These are phyloP conservation scores for Stratiomys singularior DNA, from an alignment of 2,888 invertebrate genomes.

Conservation along the genomic window DNA sequence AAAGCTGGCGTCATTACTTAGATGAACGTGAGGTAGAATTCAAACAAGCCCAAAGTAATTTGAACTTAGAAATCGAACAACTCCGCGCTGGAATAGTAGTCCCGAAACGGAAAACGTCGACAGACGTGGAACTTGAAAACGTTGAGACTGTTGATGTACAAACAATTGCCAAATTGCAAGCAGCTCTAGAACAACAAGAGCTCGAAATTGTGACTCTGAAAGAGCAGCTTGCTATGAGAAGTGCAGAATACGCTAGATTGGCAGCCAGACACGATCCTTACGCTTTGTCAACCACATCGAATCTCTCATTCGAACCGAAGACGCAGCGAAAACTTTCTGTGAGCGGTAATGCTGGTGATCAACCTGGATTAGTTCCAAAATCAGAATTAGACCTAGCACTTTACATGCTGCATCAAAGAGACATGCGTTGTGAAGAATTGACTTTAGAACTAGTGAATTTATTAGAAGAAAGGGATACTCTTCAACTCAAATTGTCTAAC, in stretches of 20 bases:
- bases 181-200: slow-evolving; percentile 75
- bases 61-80: slow-evolving; percentile 67
- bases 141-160: slow-evolving; percentile 58
- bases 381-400: slow-evolving; percentile 82
- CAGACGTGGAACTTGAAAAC: slow-evolving; percentile 49
- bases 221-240: slow-evolving; percentile 72
- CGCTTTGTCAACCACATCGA: slow-evolving; percentile 53
- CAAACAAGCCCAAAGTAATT: slow-evolving; percentile 67
- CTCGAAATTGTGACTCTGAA: slow-evolving; percentile 78
- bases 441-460: slow-evolving; percentile 85
- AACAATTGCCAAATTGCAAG: slow-evolving; percentile 64
- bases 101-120: slow-evolving; percentile 36
- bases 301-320: slow-evolving; percentile 21
- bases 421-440: slow-evolving; percentile 86
- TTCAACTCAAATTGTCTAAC: slow-evolving; percentile 84
- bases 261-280: slow-evolving; percentile 64
- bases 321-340: slow-evolving; percentile 27
- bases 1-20: slow-evolving; percentile 76
- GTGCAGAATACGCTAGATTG: slow-evolving; percentile 70
- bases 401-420: slow-evolving; percentile 87
- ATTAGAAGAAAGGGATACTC: slow-evolving; percentile 84
- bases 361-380: slow-evolving; percentile 59
- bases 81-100: slow-evolving; percentile 63
- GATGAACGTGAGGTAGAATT: slow-evolving; percentile 74
- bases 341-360: slow-evolving; percentile 18